Percentiles rank a stretch among this genome's conserved stretches.
Evolutionary conservation across 2,113 vertebrate genomes (phyloP).

Genomic region (Cromileptes altivelis): DNA sequence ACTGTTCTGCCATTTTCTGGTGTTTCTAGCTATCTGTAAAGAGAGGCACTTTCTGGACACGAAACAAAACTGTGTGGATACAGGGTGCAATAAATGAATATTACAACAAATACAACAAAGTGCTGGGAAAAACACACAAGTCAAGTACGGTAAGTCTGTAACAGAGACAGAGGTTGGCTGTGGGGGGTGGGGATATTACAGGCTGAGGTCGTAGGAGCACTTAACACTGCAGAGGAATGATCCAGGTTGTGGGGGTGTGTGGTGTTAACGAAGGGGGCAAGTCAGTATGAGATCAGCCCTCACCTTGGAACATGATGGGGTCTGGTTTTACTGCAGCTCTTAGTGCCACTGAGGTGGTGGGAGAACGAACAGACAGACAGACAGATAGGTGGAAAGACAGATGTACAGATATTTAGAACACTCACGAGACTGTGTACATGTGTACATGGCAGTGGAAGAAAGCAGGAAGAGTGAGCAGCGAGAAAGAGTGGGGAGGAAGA

Average conservation of each 20-base stretch:
- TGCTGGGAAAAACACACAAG: not conserved
- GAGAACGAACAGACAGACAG: not conserved
- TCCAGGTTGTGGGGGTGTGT: slow-evolving; percentile 6
- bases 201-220: slow-evolving; percentile 40
- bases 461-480: slow-evolving; percentile 80
- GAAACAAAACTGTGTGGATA: no score
- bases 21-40: no score
- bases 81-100: no score
- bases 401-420: not conserved
- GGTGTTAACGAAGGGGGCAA: slow-evolving; percentile 38
- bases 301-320: slow-evolving; percentile 49
- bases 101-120: no score
- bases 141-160: not conserved
- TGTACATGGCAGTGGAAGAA: not conserved
- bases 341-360: not conserved
- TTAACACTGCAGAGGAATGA: slow-evolving; percentile 40
- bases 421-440: not conserved
- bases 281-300: slow-evolving; percentile 57
- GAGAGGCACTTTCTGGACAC: no score
- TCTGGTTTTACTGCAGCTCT: slow-evolving; percentile 59
- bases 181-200: not conserved
- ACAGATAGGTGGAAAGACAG: not conserved
- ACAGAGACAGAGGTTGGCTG: not conserved
- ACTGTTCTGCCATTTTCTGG: no score
- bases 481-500: slow-evolving; percentile 63